Percentiles rank a stretch among this genome's conserved stretches.
Evolutionary conservation across 2,888 invertebrate genomes (phyloP).

Genomic region (Drosophila demipolita): DNA sequence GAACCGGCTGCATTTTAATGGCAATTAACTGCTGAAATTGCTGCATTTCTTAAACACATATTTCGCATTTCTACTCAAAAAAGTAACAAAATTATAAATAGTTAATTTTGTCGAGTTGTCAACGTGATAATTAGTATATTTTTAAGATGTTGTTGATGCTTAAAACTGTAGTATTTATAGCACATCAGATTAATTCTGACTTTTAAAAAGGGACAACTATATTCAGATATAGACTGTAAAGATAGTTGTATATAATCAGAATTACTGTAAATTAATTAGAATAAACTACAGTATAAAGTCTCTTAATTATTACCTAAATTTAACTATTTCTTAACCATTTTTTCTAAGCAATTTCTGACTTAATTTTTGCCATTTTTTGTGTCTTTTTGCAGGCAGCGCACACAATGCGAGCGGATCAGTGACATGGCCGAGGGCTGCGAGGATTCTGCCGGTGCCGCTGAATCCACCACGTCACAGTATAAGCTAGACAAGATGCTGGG

Average conservation of each 20-base stretch:
- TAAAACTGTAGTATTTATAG: background rate
- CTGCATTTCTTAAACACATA: background rate
- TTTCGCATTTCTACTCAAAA: background rate
- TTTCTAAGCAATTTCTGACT: background rate
- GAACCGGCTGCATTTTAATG: slow-evolving; percentile 38
- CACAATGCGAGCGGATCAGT: slow-evolving; percentile 85
- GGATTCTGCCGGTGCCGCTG: slow-evolving; percentile 84
- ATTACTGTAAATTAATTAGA: background rate
- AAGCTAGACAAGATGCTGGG: slow-evolving; percentile 83
- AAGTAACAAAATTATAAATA: background rate
- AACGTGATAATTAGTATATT: background rate
- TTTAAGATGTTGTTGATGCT: background rate
- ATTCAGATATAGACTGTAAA: background rate
- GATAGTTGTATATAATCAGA: background rate
- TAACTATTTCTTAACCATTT: background rate
- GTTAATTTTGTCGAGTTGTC: background rate
- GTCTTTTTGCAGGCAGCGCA: slow-evolving; percentile 86
- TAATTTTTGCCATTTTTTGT: background rate
- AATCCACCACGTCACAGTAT: slow-evolving; percentile 68
- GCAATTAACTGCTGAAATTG: slow-evolving; percentile 32
- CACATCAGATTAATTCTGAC: rapidly evolving
- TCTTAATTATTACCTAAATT: background rate
- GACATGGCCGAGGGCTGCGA: slow-evolving; percentile 91
- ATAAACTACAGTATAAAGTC: background rate
- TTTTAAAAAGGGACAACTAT: background rate